Conservation (phyloP, 2,888 invertebrate genomes). For the Clunio marinus region DNA sequence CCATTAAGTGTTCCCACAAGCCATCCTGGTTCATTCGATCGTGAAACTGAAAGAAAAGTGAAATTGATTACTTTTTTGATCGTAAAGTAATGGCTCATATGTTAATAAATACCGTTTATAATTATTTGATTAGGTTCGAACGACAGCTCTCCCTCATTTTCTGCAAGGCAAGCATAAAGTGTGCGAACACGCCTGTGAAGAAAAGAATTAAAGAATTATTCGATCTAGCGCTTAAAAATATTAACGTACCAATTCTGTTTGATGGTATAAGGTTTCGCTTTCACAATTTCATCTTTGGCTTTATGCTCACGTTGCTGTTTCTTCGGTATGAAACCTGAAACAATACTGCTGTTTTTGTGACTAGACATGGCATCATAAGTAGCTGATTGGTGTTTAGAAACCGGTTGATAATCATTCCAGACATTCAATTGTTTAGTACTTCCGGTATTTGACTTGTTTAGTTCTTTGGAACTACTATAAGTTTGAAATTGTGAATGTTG, state of each 20-base stretch:
- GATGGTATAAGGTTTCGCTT: conserved; percentile 34
- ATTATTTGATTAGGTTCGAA: conserved; percentile 99
- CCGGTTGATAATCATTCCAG: conserved; percentile 39
- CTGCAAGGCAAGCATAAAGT: conserved; percentile 91
- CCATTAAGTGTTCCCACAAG: conserved; percentile 91
- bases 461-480: conserved; percentile 14
- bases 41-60: conserved; percentile 61
- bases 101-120: conserved; percentile 91
- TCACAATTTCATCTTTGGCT: conserved; percentile 42
- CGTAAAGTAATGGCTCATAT: conserved; percentile 44
- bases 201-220: conserved; percentile 23
- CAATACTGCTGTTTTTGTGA: conserved; percentile 40
- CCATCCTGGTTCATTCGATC: conserved; percentile 96
- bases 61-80: background rate
- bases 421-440: conserved; percentile 40
- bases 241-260: conserved; percentile 35
- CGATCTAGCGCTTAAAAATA: too few species aligned
- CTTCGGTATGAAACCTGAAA: conserved; percentile 41
- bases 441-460: conserved; percentile 32
- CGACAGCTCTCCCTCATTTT: conserved; percentile 93
- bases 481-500: conserved; percentile 19
- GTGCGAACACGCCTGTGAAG: conserved; percentile 78
- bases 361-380: conserved; percentile 42
- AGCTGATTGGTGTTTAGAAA: conserved; percentile 40
- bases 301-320: conserved; percentile 44